Evolutionary conservation across 1,140 invertebrate genomes (phyloP).

Genomic region (Plectrocnemia conspersa): DNA sequence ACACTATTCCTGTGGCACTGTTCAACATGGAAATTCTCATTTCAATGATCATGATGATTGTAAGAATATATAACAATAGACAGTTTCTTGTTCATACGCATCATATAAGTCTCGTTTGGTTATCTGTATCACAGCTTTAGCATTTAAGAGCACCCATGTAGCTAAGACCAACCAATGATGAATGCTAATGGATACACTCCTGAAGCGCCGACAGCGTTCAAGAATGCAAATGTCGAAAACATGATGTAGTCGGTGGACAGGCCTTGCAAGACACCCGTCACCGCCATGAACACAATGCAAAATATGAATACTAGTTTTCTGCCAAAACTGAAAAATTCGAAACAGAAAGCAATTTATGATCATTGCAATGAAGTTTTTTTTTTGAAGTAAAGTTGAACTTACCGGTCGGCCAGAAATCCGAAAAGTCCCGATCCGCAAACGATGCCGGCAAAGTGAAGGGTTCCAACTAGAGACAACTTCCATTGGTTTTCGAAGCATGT

Average conservation of each 20-base stretch:
- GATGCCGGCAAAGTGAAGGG: slow-evolving; percentile 56
- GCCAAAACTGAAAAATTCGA: slow-evolving; percentile 50
- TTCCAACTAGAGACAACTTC: slow-evolving; percentile 56
- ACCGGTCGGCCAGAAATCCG: slow-evolving; percentile 58
- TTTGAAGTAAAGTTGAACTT: slow-evolving; percentile 32
- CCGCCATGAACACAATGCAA: slow-evolving; percentile 52
- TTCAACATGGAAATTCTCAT: too few relatives aligned
- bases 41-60: too few relatives aligned
- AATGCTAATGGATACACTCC: slow-evolving; percentile 60
- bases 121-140: too few relatives aligned
- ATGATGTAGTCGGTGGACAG: slow-evolving; percentile 52
- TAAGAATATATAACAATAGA: too few relatives aligned
- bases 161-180: slow-evolving; percentile 59
- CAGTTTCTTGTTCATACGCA: too few relatives aligned
- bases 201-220: slow-evolving; percentile 56
- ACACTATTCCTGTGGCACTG: too few relatives aligned
- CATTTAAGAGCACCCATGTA: too few relatives aligned
- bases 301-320: slow-evolving; percentile 56
- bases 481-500: slow-evolving; percentile 56
- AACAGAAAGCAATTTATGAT: too few relatives aligned
- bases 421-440: slow-evolving; percentile 55
- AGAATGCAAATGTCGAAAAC: slow-evolving; percentile 54
- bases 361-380: slow-evolving; percentile 1
- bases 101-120: too few relatives aligned
- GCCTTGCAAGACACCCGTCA: slow-evolving; percentile 53